Percentiles rank a stretch among this genome's conserved stretches.
These are phyloP conservation scores for Protobothrops mucrosquamatus DNA, from an alignment of 2,113 vertebrate species.

Conservation along the genomic window DNA sequence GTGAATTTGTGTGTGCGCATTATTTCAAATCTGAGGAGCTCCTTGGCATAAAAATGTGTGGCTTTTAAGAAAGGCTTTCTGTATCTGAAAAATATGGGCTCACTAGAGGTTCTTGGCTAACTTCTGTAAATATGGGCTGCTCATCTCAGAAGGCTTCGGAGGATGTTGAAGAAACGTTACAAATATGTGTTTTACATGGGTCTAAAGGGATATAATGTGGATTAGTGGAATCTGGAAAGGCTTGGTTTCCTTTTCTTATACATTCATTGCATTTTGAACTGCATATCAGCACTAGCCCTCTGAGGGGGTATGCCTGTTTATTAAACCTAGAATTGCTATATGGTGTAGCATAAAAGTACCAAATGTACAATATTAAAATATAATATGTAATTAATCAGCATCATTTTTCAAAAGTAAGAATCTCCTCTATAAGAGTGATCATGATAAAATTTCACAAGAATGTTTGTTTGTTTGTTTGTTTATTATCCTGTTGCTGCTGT, in stretches of 20 bases:
- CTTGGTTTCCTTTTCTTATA: neutral
- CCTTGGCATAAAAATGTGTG: constrained; percentile 16
- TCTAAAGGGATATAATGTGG: neutral
- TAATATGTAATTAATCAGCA: no score
- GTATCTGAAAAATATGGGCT: neutral
- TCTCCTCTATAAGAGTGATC: no score
- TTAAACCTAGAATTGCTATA: neutral
- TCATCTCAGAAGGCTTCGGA: neutral
- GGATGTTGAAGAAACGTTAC: neutral
- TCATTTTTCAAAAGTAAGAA: no score
- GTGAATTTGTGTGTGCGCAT: neutral
- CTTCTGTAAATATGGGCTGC: neutral
- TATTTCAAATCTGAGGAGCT: constrained; percentile 9
- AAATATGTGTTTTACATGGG: neutral
- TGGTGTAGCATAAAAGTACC: neutral
- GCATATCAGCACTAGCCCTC: neutral
- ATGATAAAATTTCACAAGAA: no score
- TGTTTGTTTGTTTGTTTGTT: no score
- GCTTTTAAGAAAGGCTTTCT: constrained; percentile 6
- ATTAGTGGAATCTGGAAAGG: neutral
- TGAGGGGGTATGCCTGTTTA: neutral
- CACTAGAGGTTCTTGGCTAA: neutral
- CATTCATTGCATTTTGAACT: neutral
- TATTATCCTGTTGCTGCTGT: no score
- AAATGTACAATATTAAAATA: neutral